Evolutionary conservation across 2,888 invertebrate species (phyloP).

Genomic region (Andrena dorsata): DNA sequence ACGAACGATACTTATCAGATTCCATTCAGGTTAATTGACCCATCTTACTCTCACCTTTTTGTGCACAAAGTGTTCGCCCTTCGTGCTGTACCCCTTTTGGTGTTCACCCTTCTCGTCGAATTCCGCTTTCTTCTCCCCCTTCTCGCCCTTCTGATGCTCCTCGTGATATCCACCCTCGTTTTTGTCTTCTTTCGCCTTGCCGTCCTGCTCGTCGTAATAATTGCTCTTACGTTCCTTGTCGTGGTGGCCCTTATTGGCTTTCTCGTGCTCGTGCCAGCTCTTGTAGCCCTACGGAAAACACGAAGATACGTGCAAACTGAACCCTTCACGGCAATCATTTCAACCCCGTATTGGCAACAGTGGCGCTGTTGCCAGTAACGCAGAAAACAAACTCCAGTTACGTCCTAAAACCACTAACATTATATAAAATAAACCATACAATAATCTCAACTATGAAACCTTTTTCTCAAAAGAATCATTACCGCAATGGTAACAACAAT

Average conservation of each 20-base stretch:
- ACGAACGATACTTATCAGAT: neutral
- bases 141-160: constrained; percentile 89
- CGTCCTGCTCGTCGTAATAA: constrained; percentile 89
- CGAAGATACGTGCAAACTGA: constrained; percentile 7
- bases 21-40: neutral
- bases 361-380: too few relatives aligned
- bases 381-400: neutral
- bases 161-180: constrained; percentile 89
- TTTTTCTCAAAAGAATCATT: too few relatives aligned
- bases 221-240: constrained; percentile 89
- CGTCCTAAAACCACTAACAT: neutral
- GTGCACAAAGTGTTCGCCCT: constrained; percentile 85
- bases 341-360: neutral
- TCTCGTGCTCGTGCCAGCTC: constrained; percentile 88
- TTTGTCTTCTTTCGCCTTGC: constrained; percentile 88
- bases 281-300: constrained; percentile 75
- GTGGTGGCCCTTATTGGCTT: constrained; percentile 89
- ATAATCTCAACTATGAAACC: neutral
- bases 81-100: constrained; percentile 85
- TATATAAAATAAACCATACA: neutral
- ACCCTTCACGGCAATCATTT: neutral
- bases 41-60: constrained; percentile 80
- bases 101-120: constrained; percentile 84
- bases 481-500: too few relatives aligned
- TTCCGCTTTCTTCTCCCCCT: constrained; percentile 84